Evolutionary conservation across 2,113 vertebrate genomes (phyloP).

Genomic region (Alces alces): DNA sequence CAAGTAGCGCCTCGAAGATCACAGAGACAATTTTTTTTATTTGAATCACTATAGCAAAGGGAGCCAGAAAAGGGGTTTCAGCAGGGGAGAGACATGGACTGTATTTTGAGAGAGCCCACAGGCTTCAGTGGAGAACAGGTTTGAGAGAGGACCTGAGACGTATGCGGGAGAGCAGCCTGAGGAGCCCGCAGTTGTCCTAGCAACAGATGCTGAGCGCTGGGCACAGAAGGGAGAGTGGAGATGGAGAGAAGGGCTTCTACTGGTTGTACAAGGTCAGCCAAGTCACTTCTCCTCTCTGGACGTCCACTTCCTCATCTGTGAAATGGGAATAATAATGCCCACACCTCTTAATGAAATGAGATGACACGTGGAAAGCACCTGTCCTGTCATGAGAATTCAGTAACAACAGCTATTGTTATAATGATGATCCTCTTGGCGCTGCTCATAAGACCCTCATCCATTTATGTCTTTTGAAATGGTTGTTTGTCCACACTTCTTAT

Average conservation of each 20-base stretch:
- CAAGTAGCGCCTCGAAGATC: not conserved
- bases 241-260: not conserved
- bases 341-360: not conserved
- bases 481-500: not conserved
- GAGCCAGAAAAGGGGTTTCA: not conserved
- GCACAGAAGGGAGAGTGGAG: not conserved
- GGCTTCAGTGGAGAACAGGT: not conserved
- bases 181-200: accelerated
- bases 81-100: not conserved
- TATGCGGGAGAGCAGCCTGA: accelerated
- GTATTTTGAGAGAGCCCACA: not conserved
- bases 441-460: not conserved
- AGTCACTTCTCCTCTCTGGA: not conserved
- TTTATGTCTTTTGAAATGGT: not conserved
- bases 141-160: not conserved
- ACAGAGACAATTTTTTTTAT: not conserved
- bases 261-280: not conserved
- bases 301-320: not conserved
- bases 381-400: not conserved
- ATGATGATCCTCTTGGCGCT: not conserved
- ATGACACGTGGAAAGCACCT: not conserved
- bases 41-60: not conserved
- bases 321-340: not conserved
- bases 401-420: not conserved
- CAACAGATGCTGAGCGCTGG: not conserved